Percentiles rank a stretch among this genome's conserved stretches.
Evolutionary conservation across 2,113 vertebrate species (phyloP).

Genomic region (Phylloscopus trochiloides): DNA sequence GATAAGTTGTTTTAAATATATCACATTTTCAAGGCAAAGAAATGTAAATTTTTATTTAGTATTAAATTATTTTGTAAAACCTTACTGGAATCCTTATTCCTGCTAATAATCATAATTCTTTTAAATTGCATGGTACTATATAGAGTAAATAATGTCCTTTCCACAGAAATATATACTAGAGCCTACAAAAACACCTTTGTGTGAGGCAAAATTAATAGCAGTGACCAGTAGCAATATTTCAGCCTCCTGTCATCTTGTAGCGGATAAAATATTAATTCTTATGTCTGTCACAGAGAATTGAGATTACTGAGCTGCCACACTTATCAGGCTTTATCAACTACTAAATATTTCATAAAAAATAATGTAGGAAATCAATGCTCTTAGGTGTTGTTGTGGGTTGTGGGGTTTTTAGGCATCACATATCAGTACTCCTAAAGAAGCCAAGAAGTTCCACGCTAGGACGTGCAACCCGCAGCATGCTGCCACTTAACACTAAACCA

Average conservation of each 20-base stretch:
- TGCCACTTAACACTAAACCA: background rate
- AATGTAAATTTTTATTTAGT: background rate
- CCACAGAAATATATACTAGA: background rate
- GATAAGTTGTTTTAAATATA: background rate
- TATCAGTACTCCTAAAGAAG: background rate
- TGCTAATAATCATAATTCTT: background rate
- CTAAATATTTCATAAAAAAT: constrained; percentile 1
- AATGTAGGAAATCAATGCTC: background rate
- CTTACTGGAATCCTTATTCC: background rate
- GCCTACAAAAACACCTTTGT: background rate
- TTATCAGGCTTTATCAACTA: background rate
- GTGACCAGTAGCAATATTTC: background rate
- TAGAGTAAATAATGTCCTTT: background rate
- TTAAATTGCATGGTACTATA: background rate
- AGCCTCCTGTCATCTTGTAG: background rate
- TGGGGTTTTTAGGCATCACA: background rate
- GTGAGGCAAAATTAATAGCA: background rate
- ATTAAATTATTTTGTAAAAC: background rate
- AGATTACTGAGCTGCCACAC: background rate
- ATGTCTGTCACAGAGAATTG: background rate
- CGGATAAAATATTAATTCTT: constrained; percentile 19
- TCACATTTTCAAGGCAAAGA: background rate
- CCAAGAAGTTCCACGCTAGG: background rate
- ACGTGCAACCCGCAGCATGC: rapidly evolving
- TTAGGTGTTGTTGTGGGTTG: background rate